Evolutionary conservation across 1,140 invertebrate genomes (phyloP).

Genomic region (Chrysoperla carnea): DNA sequence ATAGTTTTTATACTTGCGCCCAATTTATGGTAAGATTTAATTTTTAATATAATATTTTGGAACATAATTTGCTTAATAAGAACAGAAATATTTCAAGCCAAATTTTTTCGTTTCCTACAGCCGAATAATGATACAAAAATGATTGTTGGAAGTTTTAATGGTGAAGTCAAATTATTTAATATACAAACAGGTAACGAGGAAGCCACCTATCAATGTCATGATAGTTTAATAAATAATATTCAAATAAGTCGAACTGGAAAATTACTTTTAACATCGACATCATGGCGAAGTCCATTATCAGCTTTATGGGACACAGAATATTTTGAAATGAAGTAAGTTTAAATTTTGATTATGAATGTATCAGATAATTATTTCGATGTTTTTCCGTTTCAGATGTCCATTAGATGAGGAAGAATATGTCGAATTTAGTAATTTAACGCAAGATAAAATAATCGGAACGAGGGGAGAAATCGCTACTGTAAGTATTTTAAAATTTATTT

Average conservation of each 20-base stretch:
- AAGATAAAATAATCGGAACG: conserved; percentile 74
- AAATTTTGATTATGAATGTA: not conserved
- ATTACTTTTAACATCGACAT: conserved; percentile 69
- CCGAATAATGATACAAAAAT: conserved; percentile 64
- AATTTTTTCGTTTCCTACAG: conserved; percentile 24
- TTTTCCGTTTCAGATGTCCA: conserved; percentile 26
- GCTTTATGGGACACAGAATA: conserved; percentile 69
- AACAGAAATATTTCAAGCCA: not conserved
- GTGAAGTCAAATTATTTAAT: conserved; percentile 79
- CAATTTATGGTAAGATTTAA: conserved; percentile 42
- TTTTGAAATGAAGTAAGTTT: conserved; percentile 47
- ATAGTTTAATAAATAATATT: conserved; percentile 66
- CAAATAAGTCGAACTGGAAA: conserved; percentile 53
- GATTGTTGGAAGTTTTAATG: conserved; percentile 61
- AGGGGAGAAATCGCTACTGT: conserved; percentile 55
- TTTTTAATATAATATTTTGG: not conserved
- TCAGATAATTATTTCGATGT: not conserved
- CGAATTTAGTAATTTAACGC: conserved; percentile 75
- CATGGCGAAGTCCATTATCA: conserved; percentile 66
- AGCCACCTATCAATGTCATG: conserved; percentile 60
- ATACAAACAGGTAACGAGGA: conserved; percentile 61
- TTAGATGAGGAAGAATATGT: conserved; percentile 76
- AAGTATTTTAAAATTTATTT: conserved; percentile 13
- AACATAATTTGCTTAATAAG: not conserved
- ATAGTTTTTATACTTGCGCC: conserved; percentile 68